Evolutionary conservation across 2,888 invertebrate genomes (phyloP).

Genomic region (Nymphalis urticae): DNA sequence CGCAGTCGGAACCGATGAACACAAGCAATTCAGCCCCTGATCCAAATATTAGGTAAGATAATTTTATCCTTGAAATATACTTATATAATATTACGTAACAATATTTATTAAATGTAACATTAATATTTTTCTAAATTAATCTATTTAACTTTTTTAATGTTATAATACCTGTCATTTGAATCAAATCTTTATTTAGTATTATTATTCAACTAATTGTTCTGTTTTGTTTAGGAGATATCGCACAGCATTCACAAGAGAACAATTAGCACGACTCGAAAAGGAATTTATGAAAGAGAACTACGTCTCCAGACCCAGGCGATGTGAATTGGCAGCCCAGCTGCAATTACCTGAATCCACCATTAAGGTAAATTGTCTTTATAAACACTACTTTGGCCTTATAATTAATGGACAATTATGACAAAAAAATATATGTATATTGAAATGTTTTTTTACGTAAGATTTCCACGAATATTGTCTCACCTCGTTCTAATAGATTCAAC

Average conservation of each 20-base stretch:
- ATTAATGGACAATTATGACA: neutral
- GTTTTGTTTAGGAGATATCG: conserved; percentile 87
- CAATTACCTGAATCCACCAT: conserved; percentile 98
- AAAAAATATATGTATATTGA: too few relatives aligned
- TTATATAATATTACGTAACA: conserved; percentile 1
- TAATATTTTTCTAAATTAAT: too few relatives aligned
- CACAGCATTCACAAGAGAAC: conserved; percentile 98
- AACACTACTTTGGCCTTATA: neutral
- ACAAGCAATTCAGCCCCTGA: conserved; percentile 69
- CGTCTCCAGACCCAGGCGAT: conserved; percentile 95
- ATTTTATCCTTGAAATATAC: neutral
- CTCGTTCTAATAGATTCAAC: neutral
- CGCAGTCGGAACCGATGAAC: conserved; percentile 73
- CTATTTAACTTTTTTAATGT: too few relatives aligned
- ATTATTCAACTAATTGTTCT: neutral
- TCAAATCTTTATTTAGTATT: too few relatives aligned
- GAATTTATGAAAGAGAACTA: conserved; percentile 99
- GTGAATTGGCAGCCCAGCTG: conserved; percentile 95
- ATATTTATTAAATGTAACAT: too few relatives aligned
- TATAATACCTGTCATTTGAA: too few relatives aligned
- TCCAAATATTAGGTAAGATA: conserved; percentile 70
- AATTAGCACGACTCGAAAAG: conserved; percentile 94
- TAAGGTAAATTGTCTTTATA: conserved; percentile 84
- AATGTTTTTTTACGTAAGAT: too few relatives aligned
- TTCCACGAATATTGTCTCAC: too few relatives aligned